Evolutionary conservation across 2,888 invertebrate species (phyloP).

Genomic region (Oeneis ivallda): DNA sequence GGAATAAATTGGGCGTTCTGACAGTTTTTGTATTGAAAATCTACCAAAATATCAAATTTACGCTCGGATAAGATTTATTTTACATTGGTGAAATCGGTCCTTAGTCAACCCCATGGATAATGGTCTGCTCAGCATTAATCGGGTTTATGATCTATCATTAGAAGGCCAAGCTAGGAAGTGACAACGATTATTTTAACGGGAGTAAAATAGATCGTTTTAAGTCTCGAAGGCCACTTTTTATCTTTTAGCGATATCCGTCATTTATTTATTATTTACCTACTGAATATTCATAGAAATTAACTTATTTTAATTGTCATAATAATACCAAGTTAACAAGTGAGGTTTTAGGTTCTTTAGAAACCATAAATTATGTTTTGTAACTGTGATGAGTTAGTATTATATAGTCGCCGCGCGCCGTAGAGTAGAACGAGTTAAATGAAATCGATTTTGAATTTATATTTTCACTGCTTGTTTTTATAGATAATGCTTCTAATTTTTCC

Average conservation of each 20-base stretch:
- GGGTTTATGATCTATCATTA: neutral
- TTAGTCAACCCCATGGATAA: neutral
- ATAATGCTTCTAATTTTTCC: slow-evolving; percentile 3
- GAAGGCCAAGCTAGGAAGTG: neutral
- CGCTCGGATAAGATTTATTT: too few species aligned
- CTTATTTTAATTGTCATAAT: slow-evolving; percentile 49
- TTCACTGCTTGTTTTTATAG: slow-evolving; percentile 24
- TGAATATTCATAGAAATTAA: slow-evolving; percentile 24
- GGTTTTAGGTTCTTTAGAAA: too few species aligned
- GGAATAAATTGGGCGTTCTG: too few species aligned
- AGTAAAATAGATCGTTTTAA: neutral
- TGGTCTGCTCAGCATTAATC: neutral
- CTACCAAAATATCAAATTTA: too few species aligned
- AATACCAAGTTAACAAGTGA: slow-evolving; percentile 52
- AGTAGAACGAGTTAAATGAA: slow-evolving; percentile 28
- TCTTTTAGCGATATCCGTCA: neutral
- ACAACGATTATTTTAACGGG: neutral
- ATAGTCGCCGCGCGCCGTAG: slow-evolving; percentile 34
- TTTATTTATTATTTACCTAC: slow-evolving; percentile 13
- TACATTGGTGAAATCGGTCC: too few species aligned
- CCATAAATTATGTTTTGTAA: slow-evolving; percentile 48
- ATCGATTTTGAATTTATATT: slow-evolving; percentile 21
- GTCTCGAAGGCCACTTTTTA: neutral
- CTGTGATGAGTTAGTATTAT: slow-evolving; percentile 73
- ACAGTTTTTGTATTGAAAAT: too few species aligned